phyloP scores from a whole-genome alignment of 2,113 vertebrate genomes.

The Psammodynastes pulverulentus region DNA sequence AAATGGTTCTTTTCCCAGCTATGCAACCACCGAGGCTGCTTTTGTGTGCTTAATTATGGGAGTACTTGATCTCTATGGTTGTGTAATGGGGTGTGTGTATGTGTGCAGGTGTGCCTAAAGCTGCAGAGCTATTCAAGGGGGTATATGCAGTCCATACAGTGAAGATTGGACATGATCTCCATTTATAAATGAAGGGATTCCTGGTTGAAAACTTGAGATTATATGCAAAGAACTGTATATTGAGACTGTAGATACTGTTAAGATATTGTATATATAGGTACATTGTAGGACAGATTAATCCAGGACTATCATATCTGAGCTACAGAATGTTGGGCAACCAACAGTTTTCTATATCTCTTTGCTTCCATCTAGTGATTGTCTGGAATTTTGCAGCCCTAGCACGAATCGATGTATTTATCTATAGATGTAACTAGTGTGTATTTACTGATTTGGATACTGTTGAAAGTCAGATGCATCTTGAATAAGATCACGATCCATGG shows the following conservation, averaged over 20 bases:
- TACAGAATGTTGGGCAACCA: neutral
- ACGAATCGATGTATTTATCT: neutral
- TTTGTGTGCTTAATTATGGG: constrained; percentile 34
- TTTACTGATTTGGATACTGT: neutral
- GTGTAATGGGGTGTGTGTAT: neutral
- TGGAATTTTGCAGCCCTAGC: neutral
- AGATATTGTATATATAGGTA: neutral
- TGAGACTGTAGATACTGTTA: neutral
- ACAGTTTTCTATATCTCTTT: neutral
- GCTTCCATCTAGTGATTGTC: neutral
- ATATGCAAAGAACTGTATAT: neutral
- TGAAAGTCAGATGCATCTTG: neutral
- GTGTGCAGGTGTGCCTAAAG: neutral
- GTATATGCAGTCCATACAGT: neutral
- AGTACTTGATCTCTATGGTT: neutral
- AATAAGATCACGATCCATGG: neutral
- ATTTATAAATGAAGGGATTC: neutral
- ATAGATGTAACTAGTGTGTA: neutral
- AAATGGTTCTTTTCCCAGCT: constrained; percentile 37
- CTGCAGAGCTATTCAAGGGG: constrained; percentile 13
- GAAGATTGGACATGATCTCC: neutral
- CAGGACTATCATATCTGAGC: neutral
- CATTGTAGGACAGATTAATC: neutral
- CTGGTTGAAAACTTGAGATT: neutral
- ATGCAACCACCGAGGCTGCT: constrained; percentile 35